Conservation (phyloP, 2,888 invertebrate species). For the Zygogramma bicolorata region DNA sequence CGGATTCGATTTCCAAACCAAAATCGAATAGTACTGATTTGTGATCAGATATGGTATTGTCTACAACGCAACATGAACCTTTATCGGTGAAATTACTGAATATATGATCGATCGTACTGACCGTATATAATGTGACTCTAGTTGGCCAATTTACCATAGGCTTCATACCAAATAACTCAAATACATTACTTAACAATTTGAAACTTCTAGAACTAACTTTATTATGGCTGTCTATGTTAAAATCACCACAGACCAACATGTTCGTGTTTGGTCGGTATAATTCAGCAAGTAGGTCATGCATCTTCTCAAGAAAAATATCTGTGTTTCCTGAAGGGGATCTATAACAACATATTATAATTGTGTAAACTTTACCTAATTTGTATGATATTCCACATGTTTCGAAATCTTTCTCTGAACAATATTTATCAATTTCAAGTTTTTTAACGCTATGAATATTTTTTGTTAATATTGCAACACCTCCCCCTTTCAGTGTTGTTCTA, state of each 20-base stretch:
- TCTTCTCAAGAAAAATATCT: not conserved
- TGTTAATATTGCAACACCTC: not conserved
- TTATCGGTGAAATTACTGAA: not conserved
- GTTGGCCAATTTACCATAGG: not conserved
- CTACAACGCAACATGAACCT: not conserved
- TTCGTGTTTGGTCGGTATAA: not conserved
- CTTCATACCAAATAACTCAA: not conserved
- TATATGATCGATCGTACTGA: not conserved
- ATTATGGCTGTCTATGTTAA: not conserved
- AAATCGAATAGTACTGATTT: not conserved
- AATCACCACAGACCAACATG: not conserved
- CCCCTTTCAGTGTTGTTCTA: not conserved
- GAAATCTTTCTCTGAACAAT: not conserved
- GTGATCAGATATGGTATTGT: not conserved
- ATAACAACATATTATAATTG: not conserved
- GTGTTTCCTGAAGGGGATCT: not conserved
- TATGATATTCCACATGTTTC: not conserved
- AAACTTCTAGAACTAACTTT: not conserved
- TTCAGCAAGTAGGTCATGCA: not conserved
- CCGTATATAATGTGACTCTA: not conserved
- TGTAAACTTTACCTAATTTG: not conserved
- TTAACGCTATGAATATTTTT: not conserved
- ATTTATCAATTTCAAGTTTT: not conserved
- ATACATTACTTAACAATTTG: not conserved
- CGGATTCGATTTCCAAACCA: not conserved